Conservation (phyloP, 2,888 invertebrate genomes). For the Myopa testacea region DNA sequence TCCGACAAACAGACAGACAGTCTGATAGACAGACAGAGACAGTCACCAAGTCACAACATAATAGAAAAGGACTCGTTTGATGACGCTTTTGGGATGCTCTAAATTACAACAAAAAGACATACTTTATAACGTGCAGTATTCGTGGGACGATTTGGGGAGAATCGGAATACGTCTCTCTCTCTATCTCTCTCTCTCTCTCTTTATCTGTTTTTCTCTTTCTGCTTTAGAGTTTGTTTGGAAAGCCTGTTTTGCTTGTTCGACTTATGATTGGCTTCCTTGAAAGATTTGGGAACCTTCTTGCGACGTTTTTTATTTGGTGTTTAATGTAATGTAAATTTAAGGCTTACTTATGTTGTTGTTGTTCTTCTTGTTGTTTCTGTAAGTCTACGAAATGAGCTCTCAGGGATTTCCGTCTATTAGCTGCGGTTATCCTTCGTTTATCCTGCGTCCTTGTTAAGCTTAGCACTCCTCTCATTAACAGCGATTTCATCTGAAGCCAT, state of each 20-base stretch:
- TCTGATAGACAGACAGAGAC: too few relatives aligned
- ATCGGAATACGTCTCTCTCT: too few relatives aligned
- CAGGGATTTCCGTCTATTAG: slow-evolving; percentile 41
- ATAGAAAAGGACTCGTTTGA: too few relatives aligned
- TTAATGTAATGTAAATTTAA: slow-evolving; percentile 60
- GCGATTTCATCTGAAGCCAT: slow-evolving; percentile 10
- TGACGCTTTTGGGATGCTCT: background rate
- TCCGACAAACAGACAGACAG: background rate
- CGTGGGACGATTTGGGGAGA: background rate
- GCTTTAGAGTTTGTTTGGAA: too few relatives aligned
- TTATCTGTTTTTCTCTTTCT: too few relatives aligned
- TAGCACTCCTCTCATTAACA: slow-evolving; percentile 12
- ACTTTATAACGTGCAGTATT: background rate
- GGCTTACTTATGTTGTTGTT: slow-evolving; percentile 51
- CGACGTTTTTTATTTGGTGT: slow-evolving; percentile 44
- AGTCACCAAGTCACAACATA: too few relatives aligned
- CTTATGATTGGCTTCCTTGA: background rate
- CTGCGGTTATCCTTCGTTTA: slow-evolving; percentile 8
- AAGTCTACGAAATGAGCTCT: slow-evolving; percentile 51
- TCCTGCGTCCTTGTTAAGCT: slow-evolving; percentile 11
- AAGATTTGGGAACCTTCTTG: background rate
- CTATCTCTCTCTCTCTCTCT: background rate
- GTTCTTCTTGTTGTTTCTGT: too few relatives aligned
- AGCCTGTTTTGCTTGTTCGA: background rate
- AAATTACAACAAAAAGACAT: background rate